Evolutionary conservation across 2,888 invertebrate genomes (phyloP), one percentile per base, ranked within the genome.

Genomic region (Epinotia nisella): DNA sequence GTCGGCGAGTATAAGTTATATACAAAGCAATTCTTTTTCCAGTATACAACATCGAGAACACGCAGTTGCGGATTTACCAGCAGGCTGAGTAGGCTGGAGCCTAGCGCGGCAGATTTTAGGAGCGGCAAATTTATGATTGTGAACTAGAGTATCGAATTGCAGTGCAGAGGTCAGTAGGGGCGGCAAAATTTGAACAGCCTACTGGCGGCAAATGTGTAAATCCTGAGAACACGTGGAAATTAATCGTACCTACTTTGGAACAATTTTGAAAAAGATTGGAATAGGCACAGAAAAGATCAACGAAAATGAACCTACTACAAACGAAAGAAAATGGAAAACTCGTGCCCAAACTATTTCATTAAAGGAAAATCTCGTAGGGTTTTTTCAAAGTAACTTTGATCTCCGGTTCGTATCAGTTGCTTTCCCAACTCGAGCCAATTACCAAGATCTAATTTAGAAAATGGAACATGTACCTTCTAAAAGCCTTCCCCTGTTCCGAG

Each of bases 401-500:
- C 19, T 66, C n/a, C 21, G 55, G 41, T 41, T 21, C 66, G 41
- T n/a, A 66, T 3, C 24, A 53, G 59, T 51, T 4, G 29, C 56
- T 62, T 55, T 45, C 29, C 60, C 21, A 24, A 62, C 24, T 58
- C 49, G 13, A 61, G 41, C 55, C 56, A 65, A 65, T 65, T 59
- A 65, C 53, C 17, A 17, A 66, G 29, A 53, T 53, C 53, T 39
- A 41, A 71, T 70, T 82, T 77, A 65, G 75, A 78, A 83, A 84
- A 83, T 79, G 75, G 81, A 82, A 83, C 74, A 77, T 78, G 75
- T 81, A 85, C 84, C 78, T 87, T 87, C 77, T 83, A 77, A 86
- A 82, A 85, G 87, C 82, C 84, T 85, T 85, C 78, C 78, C 66
- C 78, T 85, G 83, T 85, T 66, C 51, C 59, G 62, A 65, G 70